Conservation (phyloP, 2,888 invertebrate species). For the Caenorhabditis panamensis region DNA sequence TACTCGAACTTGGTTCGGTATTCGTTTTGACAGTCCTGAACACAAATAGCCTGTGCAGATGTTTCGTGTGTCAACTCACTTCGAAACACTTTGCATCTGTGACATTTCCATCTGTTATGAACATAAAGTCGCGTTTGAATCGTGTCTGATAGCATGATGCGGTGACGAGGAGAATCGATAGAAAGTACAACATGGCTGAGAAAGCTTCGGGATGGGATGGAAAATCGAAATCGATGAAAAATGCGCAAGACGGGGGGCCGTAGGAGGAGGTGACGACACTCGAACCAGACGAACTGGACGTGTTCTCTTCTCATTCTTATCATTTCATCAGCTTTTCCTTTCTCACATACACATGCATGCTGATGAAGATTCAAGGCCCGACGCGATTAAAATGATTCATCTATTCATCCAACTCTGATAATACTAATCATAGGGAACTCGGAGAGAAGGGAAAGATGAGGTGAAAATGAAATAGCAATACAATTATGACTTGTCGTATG, state of each 20-base stretch:
- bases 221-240: slow-evolving; percentile 43
- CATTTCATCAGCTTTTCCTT: slow-evolving; percentile 57
- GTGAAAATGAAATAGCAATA: background rate
- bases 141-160: slow-evolving; percentile 47
- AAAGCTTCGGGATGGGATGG: background rate
- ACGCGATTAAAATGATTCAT: slow-evolving; percentile 44
- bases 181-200: slow-evolving; percentile 37
- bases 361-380: slow-evolving; percentile 31
- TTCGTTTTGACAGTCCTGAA: slow-evolving; percentile 76
- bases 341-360: slow-evolving; percentile 20
- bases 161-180: slow-evolving; percentile 16
- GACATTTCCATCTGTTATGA: slow-evolving; percentile 75
- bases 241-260: slow-evolving; percentile 16
- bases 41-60: background rate
- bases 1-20: slow-evolving; percentile 76
- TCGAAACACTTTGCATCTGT: slow-evolving; percentile 78
- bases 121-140: slow-evolving; percentile 79
- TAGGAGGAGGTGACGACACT: slow-evolving; percentile 44
- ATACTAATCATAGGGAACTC: slow-evolving; percentile 34
- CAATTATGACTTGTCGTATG: slow-evolving; percentile 34
- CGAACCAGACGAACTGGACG: slow-evolving; percentile 57
- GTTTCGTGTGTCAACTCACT: slow-evolving; percentile 56
- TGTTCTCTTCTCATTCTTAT: slow-evolving; percentile 46
- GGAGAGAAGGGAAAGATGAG: slow-evolving; percentile 20
- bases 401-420: slow-evolving; percentile 25